These are phyloP conservation scores for Lepidocyrtoides sp. DNA, from an alignment of 2,888 invertebrate species.

Conservation along the genomic window DNA sequence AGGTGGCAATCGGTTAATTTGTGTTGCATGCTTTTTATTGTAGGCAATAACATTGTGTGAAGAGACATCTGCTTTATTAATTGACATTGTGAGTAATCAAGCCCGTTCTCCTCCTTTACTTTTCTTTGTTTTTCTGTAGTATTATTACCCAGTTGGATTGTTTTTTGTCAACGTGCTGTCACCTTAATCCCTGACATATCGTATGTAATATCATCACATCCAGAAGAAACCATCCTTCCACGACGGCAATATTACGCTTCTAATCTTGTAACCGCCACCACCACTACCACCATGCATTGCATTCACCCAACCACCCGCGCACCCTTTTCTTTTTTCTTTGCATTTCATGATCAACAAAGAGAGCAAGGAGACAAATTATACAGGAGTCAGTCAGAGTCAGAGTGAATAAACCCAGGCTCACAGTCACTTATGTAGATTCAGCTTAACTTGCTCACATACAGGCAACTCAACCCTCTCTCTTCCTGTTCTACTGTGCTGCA, in stretches of 20 bases:
- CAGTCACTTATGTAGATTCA: constrained; percentile 48
- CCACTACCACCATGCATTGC: too few relatives aligned
- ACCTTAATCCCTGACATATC: constrained; percentile 73
- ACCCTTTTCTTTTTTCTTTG: constrained; percentile 62
- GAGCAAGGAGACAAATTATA: constrained; percentile 54
- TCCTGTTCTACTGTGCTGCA: background rate
- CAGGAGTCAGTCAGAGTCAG: background rate
- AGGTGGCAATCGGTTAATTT: too few relatives aligned
- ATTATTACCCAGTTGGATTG: constrained; percentile 64
- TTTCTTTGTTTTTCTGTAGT: constrained; percentile 70
- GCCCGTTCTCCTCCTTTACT: constrained; percentile 20
- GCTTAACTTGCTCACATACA: background rate
- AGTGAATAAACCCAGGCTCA: constrained; percentile 52
- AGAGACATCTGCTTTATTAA: constrained; percentile 73
- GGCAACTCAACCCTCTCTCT: constrained; percentile 22
- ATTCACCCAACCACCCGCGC: constrained; percentile 55
- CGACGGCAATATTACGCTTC: background rate
- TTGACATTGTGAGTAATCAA: constrained; percentile 71
- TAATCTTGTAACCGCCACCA: constrained; percentile 11
- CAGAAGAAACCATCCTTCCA: constrained; percentile 4
- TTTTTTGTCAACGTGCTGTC: constrained; percentile 77
- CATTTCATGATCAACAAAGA: background rate
- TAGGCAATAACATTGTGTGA: too few relatives aligned
- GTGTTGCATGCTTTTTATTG: too few relatives aligned
- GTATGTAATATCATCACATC: constrained; percentile 61